phyloP scores from a whole-genome alignment of 2,113 vertebrate species.

The Salvator merianae region DNA sequence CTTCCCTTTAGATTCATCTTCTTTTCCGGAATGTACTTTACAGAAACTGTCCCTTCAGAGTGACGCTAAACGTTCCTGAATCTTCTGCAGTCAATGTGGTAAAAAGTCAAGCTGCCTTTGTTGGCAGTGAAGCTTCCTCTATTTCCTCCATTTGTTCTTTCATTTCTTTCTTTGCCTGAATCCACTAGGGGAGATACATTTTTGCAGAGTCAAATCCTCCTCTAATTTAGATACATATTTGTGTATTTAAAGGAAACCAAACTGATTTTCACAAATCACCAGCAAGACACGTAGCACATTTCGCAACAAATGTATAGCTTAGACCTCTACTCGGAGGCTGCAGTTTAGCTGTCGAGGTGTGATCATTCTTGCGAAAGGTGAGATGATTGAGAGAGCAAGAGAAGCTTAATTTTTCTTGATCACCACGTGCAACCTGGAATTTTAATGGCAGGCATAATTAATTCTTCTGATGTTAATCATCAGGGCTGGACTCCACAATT shows the following conservation, averaged over 20 bases:
- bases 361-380: constrained; percentile 98
- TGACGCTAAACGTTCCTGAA: not conserved
- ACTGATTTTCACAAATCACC: constrained; percentile 65
- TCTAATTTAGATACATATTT: not conserved
- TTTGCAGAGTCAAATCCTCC: not conserved
- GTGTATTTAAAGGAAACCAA: constrained; percentile 51
- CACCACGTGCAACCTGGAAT: constrained; percentile 99
- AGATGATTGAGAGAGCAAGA: constrained; percentile 99
- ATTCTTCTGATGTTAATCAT: constrained; percentile 99
- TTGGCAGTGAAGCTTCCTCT: constrained; percentile 33
- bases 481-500: constrained; percentile 99
- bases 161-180: constrained; percentile 21
- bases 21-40: not conserved
- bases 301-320: constrained; percentile 76
- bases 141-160: constrained; percentile 9
- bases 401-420: constrained; percentile 99
- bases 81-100: no score
- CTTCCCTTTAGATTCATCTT: not conserved
- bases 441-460: constrained; percentile 99
- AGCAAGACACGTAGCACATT: constrained; percentile 71
- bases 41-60: not conserved
- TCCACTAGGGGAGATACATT: not conserved
- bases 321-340: constrained; percentile 76
- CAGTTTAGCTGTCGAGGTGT: constrained; percentile 88
- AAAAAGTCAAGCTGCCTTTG: not conserved